Evolutionary conservation across 2,888 invertebrate species (phyloP), one percentile per base, ranked within the genome.

Genomic region (Bombylius discolor): DNA sequence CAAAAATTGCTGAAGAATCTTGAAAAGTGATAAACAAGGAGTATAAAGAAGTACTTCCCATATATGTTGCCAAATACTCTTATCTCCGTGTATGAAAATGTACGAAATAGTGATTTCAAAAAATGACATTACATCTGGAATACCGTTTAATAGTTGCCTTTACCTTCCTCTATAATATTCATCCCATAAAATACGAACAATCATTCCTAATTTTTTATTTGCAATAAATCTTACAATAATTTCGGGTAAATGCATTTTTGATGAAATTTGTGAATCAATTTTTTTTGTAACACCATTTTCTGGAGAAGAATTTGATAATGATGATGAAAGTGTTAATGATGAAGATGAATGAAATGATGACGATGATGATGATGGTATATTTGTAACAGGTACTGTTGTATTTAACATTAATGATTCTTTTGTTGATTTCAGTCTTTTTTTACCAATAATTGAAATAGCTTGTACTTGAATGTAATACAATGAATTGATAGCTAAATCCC

Each of bases 381-480:
- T 44, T 45, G 14, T 51, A 14, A n/a, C 45, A 23, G 57, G 45
- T 13, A 58, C 36, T 8, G 85, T 85, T 3, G 86, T 87, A 67
- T 88, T 87, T 64, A 84, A 79, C 52, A 87, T 79, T 55, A 84
- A 76, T 11, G 82, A 83, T 3, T 82, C 81, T 64, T 86, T 87
- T 49, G 83, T 81, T 54, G 87, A 85, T 52, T 83, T 80, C 23
- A 87, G 70, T 61, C 83, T 80, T 12, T 82, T 79, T 51, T 79
- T 77, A 3, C 86, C 87, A 65, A 79, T 87, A 62, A 84, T 79
- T 42, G 82, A 81, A 59, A 87, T 78, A 6, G 87, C 86, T 72
- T 87, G 87, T 6, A 88, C 84, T 81, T 88, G 87, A 47, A 88
- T 76, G 65, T 87, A 87, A 68, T 88, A 88, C 71, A 82, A 79